Conservation (phyloP, 2,797 vertebrate genomes). For the Falco rusticolus region DNA sequence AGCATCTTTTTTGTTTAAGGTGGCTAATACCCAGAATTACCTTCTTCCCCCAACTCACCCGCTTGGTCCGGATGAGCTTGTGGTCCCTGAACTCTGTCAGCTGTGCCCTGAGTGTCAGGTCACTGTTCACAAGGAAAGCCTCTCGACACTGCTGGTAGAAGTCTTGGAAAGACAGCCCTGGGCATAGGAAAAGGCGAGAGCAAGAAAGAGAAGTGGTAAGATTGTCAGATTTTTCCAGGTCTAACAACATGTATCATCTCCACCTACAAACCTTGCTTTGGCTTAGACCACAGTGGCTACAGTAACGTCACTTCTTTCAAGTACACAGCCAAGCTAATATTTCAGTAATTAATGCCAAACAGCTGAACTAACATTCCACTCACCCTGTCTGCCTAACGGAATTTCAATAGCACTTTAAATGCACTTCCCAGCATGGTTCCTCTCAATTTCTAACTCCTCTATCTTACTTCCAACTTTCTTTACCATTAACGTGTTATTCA, state of each 20-base stretch:
- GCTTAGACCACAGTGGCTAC: background rate
- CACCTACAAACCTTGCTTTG: background rate
- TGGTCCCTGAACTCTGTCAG: constrained; percentile 98
- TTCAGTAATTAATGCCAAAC: background rate
- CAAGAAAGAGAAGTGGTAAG: background rate
- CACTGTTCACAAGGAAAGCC: constrained; percentile 95
- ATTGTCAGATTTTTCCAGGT: background rate
- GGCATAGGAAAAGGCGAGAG: background rate
- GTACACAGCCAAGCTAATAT: background rate
- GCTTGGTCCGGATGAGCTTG: constrained; percentile 93
- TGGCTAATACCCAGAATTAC: background rate
- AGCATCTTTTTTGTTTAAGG: background rate
- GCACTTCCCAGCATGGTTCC: background rate
- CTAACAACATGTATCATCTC: background rate
- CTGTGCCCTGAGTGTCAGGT: constrained; percentile 94
- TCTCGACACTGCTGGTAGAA: constrained; percentile 98
- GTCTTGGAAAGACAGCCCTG: constrained; percentile 97
- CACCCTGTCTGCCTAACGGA: background rate
- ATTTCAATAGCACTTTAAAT: constrained; percentile 5
- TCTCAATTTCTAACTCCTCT: background rate
- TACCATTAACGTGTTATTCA: background rate
- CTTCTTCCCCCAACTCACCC: constrained; percentile 76
- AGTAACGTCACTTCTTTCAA: background rate
- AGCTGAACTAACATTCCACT: background rate
- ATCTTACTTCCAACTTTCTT: background rate